A percentile compares a stretch with the other conserved stretches of the same genome.
These are phyloP conservation scores for Cotesia chilonis DNA, from an alignment of 1,140 invertebrate species.

Conservation along the genomic window DNA sequence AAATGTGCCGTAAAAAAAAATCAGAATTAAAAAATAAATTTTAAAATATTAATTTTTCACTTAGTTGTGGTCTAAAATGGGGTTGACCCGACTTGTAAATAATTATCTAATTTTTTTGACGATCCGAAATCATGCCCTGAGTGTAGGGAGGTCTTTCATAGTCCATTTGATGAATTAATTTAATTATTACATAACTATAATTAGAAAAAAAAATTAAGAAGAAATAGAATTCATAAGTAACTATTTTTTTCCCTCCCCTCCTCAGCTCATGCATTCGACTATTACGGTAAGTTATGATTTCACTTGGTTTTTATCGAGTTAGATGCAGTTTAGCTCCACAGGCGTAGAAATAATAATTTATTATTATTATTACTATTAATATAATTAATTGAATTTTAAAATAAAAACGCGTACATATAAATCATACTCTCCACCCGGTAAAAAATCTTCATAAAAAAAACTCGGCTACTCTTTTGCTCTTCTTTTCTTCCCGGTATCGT, in stretches of 20 bases:
- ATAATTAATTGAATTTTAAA: background rate
- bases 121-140: slow-evolving; percentile 47
- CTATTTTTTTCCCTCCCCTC: slow-evolving; percentile 74
- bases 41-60: too few relatives aligned
- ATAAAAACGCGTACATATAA: slow-evolving; percentile 2
- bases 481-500: slow-evolving; percentile 36
- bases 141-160: slow-evolving; percentile 54
- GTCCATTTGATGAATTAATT: slow-evolving; percentile 21
- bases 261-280: slow-evolving; percentile 95
- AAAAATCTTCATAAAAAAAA: slow-evolving; percentile 1
- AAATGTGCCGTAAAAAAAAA: too few relatives aligned
- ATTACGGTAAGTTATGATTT: slow-evolving; percentile 97
- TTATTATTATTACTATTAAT: background rate
- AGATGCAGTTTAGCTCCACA: slow-evolving; percentile 18
- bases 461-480: slow-evolving; percentile 36
- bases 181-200: slow-evolving; percentile 7
- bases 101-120: background rate
- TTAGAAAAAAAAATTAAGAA: slow-evolving; percentile 62
- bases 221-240: slow-evolving; percentile 34
- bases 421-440: slow-evolving; percentile 29
- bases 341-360: background rate
- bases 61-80: too few relatives aligned
- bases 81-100: background rate
- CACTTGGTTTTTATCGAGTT: slow-evolving; percentile 65
- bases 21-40: too few relatives aligned